Conservation (phyloP, 2,888 invertebrate species). For the Trachelus tabidus region DNA sequence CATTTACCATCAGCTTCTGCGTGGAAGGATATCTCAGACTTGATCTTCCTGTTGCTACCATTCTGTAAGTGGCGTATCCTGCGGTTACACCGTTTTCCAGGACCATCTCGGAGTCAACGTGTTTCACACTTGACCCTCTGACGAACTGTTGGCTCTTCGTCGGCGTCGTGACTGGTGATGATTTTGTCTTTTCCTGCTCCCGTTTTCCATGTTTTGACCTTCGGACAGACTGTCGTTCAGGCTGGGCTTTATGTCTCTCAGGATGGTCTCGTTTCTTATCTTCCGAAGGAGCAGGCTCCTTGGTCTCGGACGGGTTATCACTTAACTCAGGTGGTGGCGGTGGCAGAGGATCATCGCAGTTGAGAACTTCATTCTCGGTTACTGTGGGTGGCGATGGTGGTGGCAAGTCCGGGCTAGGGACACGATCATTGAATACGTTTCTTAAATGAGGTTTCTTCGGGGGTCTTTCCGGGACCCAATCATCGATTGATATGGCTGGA, state of each 20-base stretch:
- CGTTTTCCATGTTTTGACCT: constrained; percentile 48
- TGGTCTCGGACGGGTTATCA: constrained; percentile 12
- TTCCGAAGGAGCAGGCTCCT: constrained; percentile 54
- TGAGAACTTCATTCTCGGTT: constrained; percentile 71
- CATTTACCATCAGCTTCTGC: constrained; percentile 68
- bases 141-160: constrained; percentile 25
- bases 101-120: constrained; percentile 39
- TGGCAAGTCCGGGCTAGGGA: constrained; percentile 73
- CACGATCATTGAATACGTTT: constrained; percentile 67
- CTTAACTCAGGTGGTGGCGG: constrained; percentile 73
- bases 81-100: constrained; percentile 49
- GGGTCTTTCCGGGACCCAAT: constrained; percentile 80
- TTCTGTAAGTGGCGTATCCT: constrained; percentile 49
- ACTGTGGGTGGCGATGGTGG: constrained; percentile 75
- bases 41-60: constrained; percentile 64
- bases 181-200: constrained; percentile 44
- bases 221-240: constrained; percentile 50
- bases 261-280: constrained; percentile 41
- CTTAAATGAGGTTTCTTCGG: constrained; percentile 80
- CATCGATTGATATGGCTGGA: constrained; percentile 73
- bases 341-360: constrained; percentile 74
- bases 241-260: constrained; percentile 44
- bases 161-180: constrained; percentile 22
- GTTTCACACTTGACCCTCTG: constrained; percentile 34
- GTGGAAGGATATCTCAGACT: constrained; percentile 66